Conservation (phyloP, 2,797 vertebrate species). For the Mycteria americana region DNA sequence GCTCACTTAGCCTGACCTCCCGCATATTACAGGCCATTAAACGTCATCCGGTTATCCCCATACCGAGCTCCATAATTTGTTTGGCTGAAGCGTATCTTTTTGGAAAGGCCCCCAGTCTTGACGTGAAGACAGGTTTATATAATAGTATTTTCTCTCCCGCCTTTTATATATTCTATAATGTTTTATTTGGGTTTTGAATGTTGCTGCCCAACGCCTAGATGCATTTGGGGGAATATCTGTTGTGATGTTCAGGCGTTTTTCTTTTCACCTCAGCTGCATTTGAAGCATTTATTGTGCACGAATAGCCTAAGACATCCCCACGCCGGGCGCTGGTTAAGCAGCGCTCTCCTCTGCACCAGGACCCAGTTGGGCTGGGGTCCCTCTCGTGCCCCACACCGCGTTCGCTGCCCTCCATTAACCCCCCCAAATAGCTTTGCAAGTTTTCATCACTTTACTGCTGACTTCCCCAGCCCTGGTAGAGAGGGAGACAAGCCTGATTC, state of each 20-base stretch:
- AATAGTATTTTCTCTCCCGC: not conserved
- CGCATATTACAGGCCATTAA: slow-evolving; percentile 20
- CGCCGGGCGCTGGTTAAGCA: not conserved
- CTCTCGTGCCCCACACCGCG: fast-evolving
- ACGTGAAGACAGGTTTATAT: slow-evolving; percentile 42
- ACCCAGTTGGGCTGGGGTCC: fast-evolving
- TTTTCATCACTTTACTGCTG: not conserved
- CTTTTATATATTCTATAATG: slow-evolving; percentile 8
- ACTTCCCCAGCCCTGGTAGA: not conserved
- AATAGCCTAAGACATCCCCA: not conserved
- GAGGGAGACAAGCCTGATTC: not conserved
- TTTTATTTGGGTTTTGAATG: slow-evolving; percentile 30
- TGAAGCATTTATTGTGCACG: not conserved
- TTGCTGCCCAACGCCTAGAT: not conserved
- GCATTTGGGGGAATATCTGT: not conserved
- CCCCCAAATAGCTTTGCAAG: not conserved
- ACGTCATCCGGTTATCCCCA: not conserved
- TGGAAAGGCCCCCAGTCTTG: slow-evolving; percentile 15
- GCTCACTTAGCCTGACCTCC: not conserved
- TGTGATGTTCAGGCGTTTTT: not conserved
- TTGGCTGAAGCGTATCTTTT: not conserved
- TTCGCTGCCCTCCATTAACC: not conserved
- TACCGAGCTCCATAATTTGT: not conserved
- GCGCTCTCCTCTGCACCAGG: fast-evolving
- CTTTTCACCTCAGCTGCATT: not conserved